Conservation (phyloP, 2,888 invertebrate species). For the Rhingia rostrata region DNA sequence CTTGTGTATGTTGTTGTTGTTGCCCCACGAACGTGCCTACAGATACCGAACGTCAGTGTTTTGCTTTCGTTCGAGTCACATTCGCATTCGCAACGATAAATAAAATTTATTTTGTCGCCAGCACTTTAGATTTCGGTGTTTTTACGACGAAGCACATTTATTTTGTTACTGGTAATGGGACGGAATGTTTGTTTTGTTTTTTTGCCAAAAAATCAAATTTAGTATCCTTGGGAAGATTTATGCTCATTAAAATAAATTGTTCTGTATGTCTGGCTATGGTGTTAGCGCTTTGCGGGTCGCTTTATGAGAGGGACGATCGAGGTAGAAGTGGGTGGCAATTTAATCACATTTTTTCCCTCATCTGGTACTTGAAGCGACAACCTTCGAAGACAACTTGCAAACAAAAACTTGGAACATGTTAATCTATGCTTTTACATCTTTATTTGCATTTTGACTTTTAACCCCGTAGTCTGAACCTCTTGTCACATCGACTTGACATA, state of each 20-base stretch:
- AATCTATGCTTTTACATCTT: no score
- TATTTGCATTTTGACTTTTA: no score
- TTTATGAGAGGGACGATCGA: no score
- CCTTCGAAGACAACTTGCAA: no score
- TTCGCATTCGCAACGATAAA: conserved; percentile 36
- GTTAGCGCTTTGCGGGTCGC: no score
- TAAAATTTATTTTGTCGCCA: conserved; percentile 51
- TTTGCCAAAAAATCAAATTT: conserved; percentile 44
- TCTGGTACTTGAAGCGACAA: no score
- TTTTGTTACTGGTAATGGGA: conserved; percentile 21
- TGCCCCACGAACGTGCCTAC: neutral
- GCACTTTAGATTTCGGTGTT: conserved; percentile 44
- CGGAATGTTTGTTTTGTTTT: neutral
- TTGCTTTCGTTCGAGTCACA: neutral
- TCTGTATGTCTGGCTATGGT: conserved; percentile 12
- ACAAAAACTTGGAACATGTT: no score
- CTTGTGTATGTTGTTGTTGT: neutral
- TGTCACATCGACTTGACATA: no score
- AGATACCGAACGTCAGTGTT: neutral
- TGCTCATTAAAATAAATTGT: conserved; percentile 52
- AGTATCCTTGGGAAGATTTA: conserved; percentile 39
- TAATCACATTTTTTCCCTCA: no score
- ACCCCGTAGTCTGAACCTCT: no score
- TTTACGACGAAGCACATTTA: conserved; percentile 9
- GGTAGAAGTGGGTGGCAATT: no score